Conservation (phyloP, 2,113 vertebrate species). For the Ceyx melanurus region DNA sequence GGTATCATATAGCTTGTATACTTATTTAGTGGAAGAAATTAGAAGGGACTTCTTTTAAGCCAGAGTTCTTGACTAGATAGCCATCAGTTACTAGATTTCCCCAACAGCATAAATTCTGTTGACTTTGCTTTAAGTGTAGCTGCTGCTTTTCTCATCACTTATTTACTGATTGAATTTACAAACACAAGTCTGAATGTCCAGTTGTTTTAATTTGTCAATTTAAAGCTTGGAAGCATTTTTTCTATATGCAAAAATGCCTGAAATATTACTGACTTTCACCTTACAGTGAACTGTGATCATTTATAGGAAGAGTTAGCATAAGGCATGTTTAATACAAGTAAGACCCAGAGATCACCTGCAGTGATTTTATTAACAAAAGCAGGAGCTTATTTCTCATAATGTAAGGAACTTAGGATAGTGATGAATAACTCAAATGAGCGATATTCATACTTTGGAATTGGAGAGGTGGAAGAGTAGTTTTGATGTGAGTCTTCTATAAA, state of each 20-base stretch:
- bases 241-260: conserved; percentile 41
- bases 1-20: conserved; percentile 9
- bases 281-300: neutral
- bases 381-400: conserved; percentile 10
- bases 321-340: neutral
- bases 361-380: neutral
- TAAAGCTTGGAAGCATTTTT: conserved; percentile 34
- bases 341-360: conserved; percentile 2
- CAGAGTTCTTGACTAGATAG: neutral
- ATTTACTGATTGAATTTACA: neutral
- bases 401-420: neutral
- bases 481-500: conserved; percentile 4
- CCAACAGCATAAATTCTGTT: conserved; percentile 29
- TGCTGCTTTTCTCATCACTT: conserved; percentile 36
- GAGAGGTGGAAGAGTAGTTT: conserved; percentile 5
- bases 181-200: neutral
- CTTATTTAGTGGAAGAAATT: neutral
- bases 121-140: neutral
- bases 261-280: neutral
- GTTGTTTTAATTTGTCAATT: neutral
- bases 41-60: conserved; percentile 8
- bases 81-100: conserved; percentile 6
- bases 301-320: neutral
- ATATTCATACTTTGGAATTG: neutral
- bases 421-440: neutral